A percentile compares a stretch with the other conserved stretches of the same genome.
Conservation (phyloP, 1,140 invertebrate species). For the Zelostemma sp. region DNA sequence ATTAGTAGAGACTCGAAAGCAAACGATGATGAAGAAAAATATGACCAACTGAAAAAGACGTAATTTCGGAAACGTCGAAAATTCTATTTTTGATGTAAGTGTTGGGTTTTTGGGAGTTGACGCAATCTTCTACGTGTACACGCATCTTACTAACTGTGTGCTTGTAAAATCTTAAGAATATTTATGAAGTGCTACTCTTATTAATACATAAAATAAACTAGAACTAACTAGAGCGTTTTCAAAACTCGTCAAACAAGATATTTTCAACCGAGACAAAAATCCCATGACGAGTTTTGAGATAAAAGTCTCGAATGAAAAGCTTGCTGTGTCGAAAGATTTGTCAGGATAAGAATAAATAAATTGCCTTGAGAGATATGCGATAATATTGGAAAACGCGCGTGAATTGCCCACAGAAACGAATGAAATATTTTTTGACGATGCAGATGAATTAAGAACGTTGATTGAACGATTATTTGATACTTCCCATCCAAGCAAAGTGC, state of each 20-base stretch:
- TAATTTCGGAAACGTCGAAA: background rate
- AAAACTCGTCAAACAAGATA: background rate
- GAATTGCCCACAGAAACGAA: background rate
- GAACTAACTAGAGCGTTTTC: background rate
- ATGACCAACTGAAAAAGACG: background rate
- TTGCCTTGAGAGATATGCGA: background rate
- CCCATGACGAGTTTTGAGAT: background rate
- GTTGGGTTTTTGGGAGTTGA: constrained; percentile 32
- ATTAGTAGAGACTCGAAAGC: background rate
- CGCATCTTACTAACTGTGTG: constrained; percentile 47
- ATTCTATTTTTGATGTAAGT: constrained; percentile 1
- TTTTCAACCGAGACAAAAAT: background rate
- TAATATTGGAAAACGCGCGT: background rate
- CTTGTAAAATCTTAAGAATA: constrained; percentile 35
- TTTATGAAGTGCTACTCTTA: constrained; percentile 22
- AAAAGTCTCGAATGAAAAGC: constrained; percentile 15
- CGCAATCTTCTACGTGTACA: constrained; percentile 38
- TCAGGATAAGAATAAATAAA: constrained; percentile 11
- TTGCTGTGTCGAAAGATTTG: constrained; percentile 5
- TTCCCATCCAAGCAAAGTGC: background rate
- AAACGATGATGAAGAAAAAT: background rate
- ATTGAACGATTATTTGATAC: too few species aligned
- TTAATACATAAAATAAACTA: constrained; percentile 28
- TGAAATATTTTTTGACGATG: background rate
- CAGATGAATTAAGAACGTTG: too few species aligned